phyloP scores from a whole-genome alignment of 2,797 vertebrate species.

The Harpagifer antarcticus region DNA sequence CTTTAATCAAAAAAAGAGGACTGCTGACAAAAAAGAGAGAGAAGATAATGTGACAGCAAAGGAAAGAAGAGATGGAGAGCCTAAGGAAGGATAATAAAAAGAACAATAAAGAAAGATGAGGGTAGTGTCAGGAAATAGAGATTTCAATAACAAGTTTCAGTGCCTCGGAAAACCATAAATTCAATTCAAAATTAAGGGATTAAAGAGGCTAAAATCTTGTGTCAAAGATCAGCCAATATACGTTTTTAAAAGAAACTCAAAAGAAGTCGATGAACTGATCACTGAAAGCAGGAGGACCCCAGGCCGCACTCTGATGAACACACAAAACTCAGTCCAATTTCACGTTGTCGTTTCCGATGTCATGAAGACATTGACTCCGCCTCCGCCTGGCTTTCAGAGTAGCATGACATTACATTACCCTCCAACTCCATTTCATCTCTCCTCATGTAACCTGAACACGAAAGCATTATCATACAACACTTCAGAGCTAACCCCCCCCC shows the following conservation, averaged over 20 bases:
- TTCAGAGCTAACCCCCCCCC: not conserved
- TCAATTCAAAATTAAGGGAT: not conserved
- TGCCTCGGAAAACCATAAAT: not conserved
- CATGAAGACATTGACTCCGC: conserved; percentile 13
- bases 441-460: conserved; percentile 63
- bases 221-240: not conserved
- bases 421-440: conserved; percentile 63
- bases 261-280: not conserved
- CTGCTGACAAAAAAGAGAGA: not conserved
- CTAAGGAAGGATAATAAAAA: not conserved
- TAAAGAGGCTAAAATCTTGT: not conserved
- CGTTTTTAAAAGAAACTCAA: not conserved
- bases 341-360: conserved; percentile 24
- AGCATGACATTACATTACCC: conserved; percentile 74
- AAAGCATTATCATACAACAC: conserved; percentile 34
- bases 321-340: not conserved
- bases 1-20: too few species aligned
- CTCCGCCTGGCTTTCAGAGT: conserved; percentile 47
- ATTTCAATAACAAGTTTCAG: not conserved
- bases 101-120: not conserved
- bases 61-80: not conserved
- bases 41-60: not conserved
- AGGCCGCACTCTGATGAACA: not conserved
- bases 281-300: not conserved
- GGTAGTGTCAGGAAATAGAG: not conserved